These are phyloP conservation scores for Eristalis arbustorum DNA, from an alignment of 2,888 invertebrate genomes.

Conservation along the genomic window DNA sequence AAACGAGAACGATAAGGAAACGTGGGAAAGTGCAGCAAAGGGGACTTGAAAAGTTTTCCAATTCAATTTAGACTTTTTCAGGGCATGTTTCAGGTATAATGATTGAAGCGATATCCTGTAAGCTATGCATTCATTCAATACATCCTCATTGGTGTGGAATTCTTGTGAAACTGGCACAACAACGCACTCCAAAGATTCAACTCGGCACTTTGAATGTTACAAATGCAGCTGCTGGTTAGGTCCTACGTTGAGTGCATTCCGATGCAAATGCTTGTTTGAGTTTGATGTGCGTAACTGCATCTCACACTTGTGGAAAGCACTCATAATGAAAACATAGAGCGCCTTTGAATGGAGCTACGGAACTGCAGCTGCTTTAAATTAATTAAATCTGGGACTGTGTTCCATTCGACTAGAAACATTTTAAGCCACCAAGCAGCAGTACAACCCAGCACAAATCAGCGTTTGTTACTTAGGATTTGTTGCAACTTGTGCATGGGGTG, in stretches of 20 bases:
- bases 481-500: neutral
- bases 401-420: neutral
- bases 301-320: constrained; percentile 19
- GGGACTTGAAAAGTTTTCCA: constrained; percentile 31
- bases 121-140: constrained; percentile 9
- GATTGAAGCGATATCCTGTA: constrained; percentile 20
- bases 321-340: constrained; percentile 25
- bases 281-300: constrained; percentile 36
- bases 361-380: constrained; percentile 27
- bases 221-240: constrained; percentile 21
- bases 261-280: constrained; percentile 45
- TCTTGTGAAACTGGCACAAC: constrained; percentile 55
- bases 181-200: constrained; percentile 54
- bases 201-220: constrained; percentile 24
- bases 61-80: constrained; percentile 45
- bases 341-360: neutral
- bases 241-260: constrained; percentile 38
- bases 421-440: neutral
- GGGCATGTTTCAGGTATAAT: constrained; percentile 46
- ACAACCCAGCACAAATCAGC: neutral
- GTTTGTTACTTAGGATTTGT: neutral
- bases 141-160: neutral
- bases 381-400: constrained; percentile 13
- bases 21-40: neutral
- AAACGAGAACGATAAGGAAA: neutral